Evolutionary conservation across 2,888 invertebrate genomes (phyloP), one percentile per base, ranked within the genome.

Genomic region (Drosophila gaucha): DNA sequence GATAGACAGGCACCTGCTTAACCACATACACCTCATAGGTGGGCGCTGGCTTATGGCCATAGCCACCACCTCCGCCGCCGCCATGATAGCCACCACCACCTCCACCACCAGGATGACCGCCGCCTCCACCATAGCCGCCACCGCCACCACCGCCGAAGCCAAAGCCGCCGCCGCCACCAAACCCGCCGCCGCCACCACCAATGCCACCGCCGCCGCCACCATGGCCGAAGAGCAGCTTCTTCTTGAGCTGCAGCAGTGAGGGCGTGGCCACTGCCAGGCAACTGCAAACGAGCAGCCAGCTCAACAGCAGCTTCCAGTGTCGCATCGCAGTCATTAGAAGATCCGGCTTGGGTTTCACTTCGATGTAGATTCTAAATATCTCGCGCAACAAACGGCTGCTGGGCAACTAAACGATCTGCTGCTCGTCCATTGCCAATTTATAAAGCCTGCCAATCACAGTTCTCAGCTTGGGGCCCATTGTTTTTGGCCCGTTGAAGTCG

Each of bases 181-280:
- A 26, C 1, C 14, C 30, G 5, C 63, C 67, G 12, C 57, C 55
- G 5, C 74, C 69, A 2, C 56, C 58, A 3, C 67, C 70, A 26
- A 16, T 35, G 1, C 54, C 54, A 10, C 57, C 69, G n/a, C 65
- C 62, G 0, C 74, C 74, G 2, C 64, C 63, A 12, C 72, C 72
- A 1, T 64, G 64, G 8, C 79, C 76, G 26, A 79, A 64, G 30
- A 80, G 71, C 4, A 80, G 63, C 47, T 82, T 86, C 54, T 82
- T 82, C 63, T 82, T 82, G 0, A 82, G 46, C 12, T 52, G 64
- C 9, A 74, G 51, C 69, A 82, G 26, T 6, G 80, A 68, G 30
- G 80, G 84, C 36, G 62, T 57, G 35, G 46, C 86, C 36, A 77
- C 38, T 1, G 54, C 57, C 31, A 86, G 47, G 33, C 55, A 83